Base-by-base conservation (phyloP, 2,888 invertebrate species). In the Xylota sylvarum region DNA sequence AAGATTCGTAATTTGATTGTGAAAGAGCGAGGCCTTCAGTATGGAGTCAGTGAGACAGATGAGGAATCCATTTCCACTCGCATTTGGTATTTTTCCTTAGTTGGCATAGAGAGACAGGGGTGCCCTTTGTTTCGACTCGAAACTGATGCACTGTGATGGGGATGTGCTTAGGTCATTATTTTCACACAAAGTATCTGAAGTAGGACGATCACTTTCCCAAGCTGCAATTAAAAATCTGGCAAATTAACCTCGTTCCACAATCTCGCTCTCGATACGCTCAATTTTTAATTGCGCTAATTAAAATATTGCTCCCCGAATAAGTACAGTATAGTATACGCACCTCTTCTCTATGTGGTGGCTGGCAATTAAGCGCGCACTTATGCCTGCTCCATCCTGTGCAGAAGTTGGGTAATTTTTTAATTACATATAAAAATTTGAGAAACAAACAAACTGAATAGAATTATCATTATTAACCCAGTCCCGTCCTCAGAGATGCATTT, bases 1-100 rank as follows among this genome's bases (percentile, higher is more conserved):
- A 88, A 86, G 88, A 88, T 88, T 88, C 67, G 82, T 85, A 81
- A 88, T 88, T 83, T 74, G 84, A 89, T 85, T 87, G 88, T 88
- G 83, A 56, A 78, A 73, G 56, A 70, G 56, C 64, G 80, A 60
- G 67, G 73, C 67, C 79, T 69, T 72, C 83, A 72, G 14, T 37
- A 17, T 46, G 19, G 62, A 73, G 35, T 73, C 73, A 73, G 70
- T 67, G 65, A n/a, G n/a, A 74, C 70, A 83, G 77, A 65, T 83
- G 83, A 60, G 55, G 46, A 78, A 78, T 67, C 17, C 60, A 72
- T 77, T 77, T 48, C 14, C 0, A n/a, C n/a, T n/a, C n/a, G n/a
- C n/a, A 10, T 52, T 48, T 65, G 50, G 43, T 55, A n/a, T n/a
- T n/a, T n/a, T n/a, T n/a, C n/a, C n/a, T n/a, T n/a, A n/a, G n/a